A percentile compares a stretch with the other conserved stretches of the same genome.
These are phyloP conservation scores for Torymus auratus DNA, from an alignment of 2,888 invertebrate genomes.

Conservation along the genomic window DNA sequence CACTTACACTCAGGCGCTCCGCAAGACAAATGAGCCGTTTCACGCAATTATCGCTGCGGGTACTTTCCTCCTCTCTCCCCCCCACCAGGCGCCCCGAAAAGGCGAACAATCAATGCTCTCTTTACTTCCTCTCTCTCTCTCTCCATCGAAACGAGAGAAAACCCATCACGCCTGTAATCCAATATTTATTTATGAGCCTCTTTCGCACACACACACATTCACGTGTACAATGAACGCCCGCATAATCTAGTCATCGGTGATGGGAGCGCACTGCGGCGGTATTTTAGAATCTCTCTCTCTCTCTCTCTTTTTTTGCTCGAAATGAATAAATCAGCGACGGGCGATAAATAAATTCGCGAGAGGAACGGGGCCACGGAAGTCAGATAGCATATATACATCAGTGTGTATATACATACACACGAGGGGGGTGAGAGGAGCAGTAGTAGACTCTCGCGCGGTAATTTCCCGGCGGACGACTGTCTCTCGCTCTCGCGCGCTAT, in stretches of 20 bases:
- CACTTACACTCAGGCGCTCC: too few relatives aligned
- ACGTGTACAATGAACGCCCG: conserved; percentile 23
- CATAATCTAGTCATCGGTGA: not conserved
- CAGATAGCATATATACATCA: too few relatives aligned
- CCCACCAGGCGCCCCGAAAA: too few relatives aligned
- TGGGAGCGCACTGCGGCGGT: not conserved
- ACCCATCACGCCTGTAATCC: conserved; percentile 30
- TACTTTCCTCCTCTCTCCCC: too few relatives aligned
- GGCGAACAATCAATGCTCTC: too few relatives aligned
- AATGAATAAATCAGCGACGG: conserved; percentile 51
- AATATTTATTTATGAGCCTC: conserved; percentile 56
- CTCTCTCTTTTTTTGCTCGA: not conserved
- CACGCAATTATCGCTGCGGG: too few relatives aligned
- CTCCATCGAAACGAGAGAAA: too few relatives aligned
- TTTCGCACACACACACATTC: not conserved
- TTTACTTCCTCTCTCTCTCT: too few relatives aligned
- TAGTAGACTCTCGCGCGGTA: conserved; percentile 20
- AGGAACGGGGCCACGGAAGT: too few relatives aligned
- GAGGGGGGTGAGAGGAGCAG: too few relatives aligned
- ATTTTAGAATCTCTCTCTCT: conserved; percentile 28
- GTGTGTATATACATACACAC: too few relatives aligned
- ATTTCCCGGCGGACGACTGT: conserved; percentile 47
- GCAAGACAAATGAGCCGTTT: too few relatives aligned
- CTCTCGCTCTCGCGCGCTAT: not conserved
- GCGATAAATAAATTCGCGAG: conserved; percentile 47